Base-by-base conservation (phyloP, 2,113 vertebrate species). In the Heterotis niloticus region DNA sequence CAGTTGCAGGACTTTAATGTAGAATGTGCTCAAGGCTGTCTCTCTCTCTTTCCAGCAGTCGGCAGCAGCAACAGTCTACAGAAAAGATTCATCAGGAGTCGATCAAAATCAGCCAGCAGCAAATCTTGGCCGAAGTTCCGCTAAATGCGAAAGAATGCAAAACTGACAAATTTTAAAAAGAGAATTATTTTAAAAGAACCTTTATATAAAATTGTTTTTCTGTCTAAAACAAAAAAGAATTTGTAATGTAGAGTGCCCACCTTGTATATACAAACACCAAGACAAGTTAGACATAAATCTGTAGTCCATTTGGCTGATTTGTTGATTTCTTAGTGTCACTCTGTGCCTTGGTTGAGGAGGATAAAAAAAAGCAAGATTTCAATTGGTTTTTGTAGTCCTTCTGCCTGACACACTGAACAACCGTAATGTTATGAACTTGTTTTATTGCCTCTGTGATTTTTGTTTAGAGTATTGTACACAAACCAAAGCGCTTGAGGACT, bases 171-270 rank as follows among this genome's bases (percentile, higher is more conserved):
- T 91, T 44, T 87, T 86, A 88, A 91, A 89, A 90, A 88, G 87
- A 90, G 83, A 81, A 88, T 89, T 83, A 85, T 85, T 81, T 83
- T 88, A 84, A 87, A 89, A 90, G 91, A 89, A 89, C 89, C 91
- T 92, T 90, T 90, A 90, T 92, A 89, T 81, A 86, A 88, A 80
- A 87, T 87, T 84, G 87, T 93, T 90, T 91, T 90, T 86, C 86
- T 91, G 91, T 91, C 92, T 91, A 86, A 92, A 85, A 2, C 88
- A 93, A 89, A 92, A 94, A 92, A 93, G 91, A 90, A 87, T 89
- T 89, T 88, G 89, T 91, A 90, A 88, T 90, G 88, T 85, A 90
- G 86, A 86, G 86, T 88, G 78, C 88, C 92, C 90, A 90, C 81
- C 84, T 89, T 93, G 90, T 93, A 91, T 91, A 89, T 90, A 84